These are phyloP conservation scores for Plemyria rubiginata DNA, from an alignment of 2,888 invertebrate species.

Conservation along the genomic window DNA sequence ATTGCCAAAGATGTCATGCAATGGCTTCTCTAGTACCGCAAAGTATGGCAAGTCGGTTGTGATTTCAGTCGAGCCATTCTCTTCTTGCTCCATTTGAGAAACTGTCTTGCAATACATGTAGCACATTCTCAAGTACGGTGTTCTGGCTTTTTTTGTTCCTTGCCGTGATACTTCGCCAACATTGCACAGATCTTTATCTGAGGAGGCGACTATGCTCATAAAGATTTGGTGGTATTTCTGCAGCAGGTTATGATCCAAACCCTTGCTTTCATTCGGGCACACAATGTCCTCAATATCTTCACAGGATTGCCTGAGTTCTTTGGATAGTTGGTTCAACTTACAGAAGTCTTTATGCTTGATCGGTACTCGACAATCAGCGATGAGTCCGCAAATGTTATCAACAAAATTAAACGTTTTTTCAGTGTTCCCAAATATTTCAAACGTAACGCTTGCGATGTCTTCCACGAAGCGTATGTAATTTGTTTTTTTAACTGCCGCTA, in stretches of 20 bases:
- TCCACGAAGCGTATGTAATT: slow-evolving; percentile 79
- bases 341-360: slow-evolving; percentile 80
- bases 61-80: slow-evolving; percentile 55
- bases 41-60: slow-evolving; percentile 73
- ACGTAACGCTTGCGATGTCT: slow-evolving; percentile 78
- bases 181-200: slow-evolving; percentile 77
- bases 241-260: slow-evolving; percentile 63
- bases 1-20: slow-evolving; percentile 87
- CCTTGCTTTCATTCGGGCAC: slow-evolving; percentile 51
- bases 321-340: slow-evolving; percentile 76
- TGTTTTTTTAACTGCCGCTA: slow-evolving; percentile 74
- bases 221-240: slow-evolving; percentile 80
- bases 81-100: slow-evolving; percentile 76
- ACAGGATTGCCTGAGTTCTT: slow-evolving; percentile 77
- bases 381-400: slow-evolving; percentile 74
- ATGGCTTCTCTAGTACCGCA: slow-evolving; percentile 78
- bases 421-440: slow-evolving; percentile 78
- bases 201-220: slow-evolving; percentile 78
- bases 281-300: slow-evolving; percentile 74
- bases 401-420: slow-evolving; percentile 76
- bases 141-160: slow-evolving; percentile 68
- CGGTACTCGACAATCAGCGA: slow-evolving; percentile 76
- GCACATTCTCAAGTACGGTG: slow-evolving; percentile 81
- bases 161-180: slow-evolving; percentile 70
- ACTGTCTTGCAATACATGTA: slow-evolving; percentile 86